A percentile compares a stretch with the other conserved stretches of the same genome.
These are phyloP conservation scores for Galemys pyrenaicus DNA, from an alignment of 2,113 vertebrate genomes.

Conservation along the genomic window DNA sequence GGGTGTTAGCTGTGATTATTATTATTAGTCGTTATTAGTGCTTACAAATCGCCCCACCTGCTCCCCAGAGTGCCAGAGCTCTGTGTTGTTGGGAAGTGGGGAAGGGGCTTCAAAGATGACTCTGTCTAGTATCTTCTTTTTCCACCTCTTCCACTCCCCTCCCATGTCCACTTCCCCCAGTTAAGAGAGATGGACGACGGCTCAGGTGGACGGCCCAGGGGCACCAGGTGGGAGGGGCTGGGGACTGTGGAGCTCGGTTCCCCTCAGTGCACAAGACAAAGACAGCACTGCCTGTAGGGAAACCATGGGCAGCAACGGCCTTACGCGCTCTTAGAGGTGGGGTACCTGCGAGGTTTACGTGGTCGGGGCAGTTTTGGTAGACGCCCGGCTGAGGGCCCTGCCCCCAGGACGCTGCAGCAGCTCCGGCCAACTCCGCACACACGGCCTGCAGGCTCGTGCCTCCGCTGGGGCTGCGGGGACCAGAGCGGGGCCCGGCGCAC, in stretches of 20 bases:
- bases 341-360: neutral
- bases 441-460: neutral
- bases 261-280: neutral
- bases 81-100: neutral
- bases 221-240: neutral
- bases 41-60: neutral
- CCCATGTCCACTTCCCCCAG: neutral
- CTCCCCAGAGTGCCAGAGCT: neutral
- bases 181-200: neutral
- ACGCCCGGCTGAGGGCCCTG: neutral
- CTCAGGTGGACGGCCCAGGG: neutral
- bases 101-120: neutral
- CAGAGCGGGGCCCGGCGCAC: neutral
- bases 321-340: neutral
- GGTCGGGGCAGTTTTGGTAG: neutral
- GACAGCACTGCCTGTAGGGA: neutral
- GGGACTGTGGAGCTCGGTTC: neutral
- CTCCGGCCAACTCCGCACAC: accelerated
- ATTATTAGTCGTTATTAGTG: neutral
- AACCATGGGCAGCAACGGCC: neutral
- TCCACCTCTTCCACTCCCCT: neutral
- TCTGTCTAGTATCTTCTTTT: neutral
- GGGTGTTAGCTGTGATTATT: neutral
- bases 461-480: neutral
- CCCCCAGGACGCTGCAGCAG: neutral